These are phyloP conservation scores for Limosa lapponica DNA, from an alignment of 2,797 vertebrate genomes.

Conservation along the genomic window DNA sequence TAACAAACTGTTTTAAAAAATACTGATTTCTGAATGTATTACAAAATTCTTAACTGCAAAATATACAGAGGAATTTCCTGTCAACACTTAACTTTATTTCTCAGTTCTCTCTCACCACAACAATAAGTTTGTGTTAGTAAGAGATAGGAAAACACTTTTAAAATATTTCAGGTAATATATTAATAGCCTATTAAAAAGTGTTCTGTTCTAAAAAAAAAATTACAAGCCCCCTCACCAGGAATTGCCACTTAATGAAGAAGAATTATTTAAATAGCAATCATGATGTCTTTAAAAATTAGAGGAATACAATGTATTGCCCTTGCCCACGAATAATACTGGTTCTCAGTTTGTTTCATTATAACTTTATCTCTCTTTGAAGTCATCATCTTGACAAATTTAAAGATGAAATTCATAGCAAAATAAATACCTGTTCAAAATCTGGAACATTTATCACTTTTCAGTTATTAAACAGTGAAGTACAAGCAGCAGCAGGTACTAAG, in stretches of 20 bases:
- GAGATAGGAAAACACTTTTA: background rate
- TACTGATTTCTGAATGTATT: background rate
- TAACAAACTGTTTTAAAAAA: background rate
- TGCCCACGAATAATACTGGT: fast-evolving
- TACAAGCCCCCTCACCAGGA: background rate
- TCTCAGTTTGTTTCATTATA: background rate
- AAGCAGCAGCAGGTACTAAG: background rate
- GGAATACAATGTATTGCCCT: background rate
- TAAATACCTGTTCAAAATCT: background rate
- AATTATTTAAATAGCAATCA: background rate
- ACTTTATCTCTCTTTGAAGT: background rate
- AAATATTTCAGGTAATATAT: background rate
- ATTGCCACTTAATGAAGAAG: background rate
- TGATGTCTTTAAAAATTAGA: background rate
- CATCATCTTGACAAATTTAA: background rate
- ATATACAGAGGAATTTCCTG: background rate
- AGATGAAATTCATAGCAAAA: background rate
- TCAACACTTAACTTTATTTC: background rate
- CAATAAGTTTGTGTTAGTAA: background rate
- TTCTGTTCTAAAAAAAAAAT: background rate
- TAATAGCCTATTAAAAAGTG: background rate
- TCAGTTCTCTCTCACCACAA: background rate
- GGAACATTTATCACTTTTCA: background rate
- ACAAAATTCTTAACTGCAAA: background rate
- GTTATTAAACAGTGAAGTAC: background rate